phyloP scores from a whole-genome alignment of 1,140 invertebrate species.

The Drosophila sp. region DNA sequence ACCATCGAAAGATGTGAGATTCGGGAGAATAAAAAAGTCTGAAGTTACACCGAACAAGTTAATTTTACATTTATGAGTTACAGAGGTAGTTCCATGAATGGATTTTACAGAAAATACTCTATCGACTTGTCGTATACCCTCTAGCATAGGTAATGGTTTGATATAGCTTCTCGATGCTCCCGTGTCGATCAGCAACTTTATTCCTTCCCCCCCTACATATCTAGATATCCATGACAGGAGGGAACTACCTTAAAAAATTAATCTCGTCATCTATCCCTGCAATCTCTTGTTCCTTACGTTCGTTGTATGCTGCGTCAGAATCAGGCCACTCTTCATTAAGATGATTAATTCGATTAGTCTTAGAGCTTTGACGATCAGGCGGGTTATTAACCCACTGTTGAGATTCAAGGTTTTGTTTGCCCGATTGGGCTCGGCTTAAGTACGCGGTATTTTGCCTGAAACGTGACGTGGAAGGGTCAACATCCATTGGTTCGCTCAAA shows the following conservation, averaged over 20 bases:
- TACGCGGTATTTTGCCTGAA: not conserved
- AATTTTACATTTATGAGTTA: not conserved
- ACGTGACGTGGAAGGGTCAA: not conserved
- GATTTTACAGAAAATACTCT: too few relatives aligned
- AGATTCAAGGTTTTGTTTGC: not conserved
- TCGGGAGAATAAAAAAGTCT: too few relatives aligned
- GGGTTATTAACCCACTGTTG: not conserved
- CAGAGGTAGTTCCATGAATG: too few relatives aligned
- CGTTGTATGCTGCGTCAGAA: not conserved
- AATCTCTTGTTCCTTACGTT: too few relatives aligned
- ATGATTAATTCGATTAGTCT: not conserved
- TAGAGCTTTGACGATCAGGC: not conserved
- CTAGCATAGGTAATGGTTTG: too few relatives aligned
- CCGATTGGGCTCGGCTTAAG: not conserved
- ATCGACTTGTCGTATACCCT: too few relatives aligned
- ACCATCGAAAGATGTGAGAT: too few relatives aligned
- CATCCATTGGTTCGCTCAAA: conserved; percentile 4
- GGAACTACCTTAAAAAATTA: not conserved
- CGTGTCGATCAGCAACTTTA: not conserved
- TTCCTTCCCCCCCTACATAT: too few relatives aligned
- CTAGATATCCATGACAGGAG: too few relatives aligned
- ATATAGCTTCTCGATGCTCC: not conserved
- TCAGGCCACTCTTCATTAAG: not conserved
- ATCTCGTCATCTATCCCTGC: too few relatives aligned
- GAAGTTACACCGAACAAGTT: not conserved